phyloP scores from a whole-genome alignment of 2,888 invertebrate genomes.

The Campoplex capitator region DNA sequence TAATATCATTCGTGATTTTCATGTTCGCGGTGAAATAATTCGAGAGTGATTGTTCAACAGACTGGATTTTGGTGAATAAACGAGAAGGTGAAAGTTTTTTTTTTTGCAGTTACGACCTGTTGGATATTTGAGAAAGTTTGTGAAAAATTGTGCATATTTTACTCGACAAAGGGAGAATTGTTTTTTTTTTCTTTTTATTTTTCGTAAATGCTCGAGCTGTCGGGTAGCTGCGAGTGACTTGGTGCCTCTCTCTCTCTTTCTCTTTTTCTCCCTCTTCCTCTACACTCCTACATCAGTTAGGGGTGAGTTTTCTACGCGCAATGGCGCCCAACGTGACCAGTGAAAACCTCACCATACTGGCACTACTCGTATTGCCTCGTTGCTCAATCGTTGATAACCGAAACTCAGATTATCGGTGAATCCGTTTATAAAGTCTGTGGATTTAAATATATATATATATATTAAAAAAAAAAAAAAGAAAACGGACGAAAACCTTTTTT shows the following conservation, averaged over 20 bases:
- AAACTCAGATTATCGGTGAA: constrained; percentile 61
- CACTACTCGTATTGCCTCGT: constrained; percentile 40
- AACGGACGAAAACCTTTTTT: neutral
- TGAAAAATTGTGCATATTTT: constrained; percentile 15
- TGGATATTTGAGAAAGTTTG: constrained; percentile 18
- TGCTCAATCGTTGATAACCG: constrained; percentile 58
- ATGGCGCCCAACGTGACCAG: constrained; percentile 76
- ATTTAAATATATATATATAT: neutral
- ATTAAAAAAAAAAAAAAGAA: neutral
- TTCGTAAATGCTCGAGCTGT: constrained; percentile 8
- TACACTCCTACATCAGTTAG: constrained; percentile 36
- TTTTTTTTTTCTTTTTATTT: constrained; percentile 12
- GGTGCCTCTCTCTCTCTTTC: constrained; percentile 17
- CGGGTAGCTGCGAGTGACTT: constrained; percentile 26
- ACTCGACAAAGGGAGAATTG: neutral
- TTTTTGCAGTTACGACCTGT: neutral
- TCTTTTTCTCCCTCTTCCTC: constrained; percentile 10
- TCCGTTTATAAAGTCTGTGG: neutral
- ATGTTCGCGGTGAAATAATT: neutral
- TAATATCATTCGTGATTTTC: neutral
- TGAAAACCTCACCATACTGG: constrained; percentile 45
- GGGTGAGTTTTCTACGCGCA: constrained; percentile 71
- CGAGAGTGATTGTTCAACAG: constrained; percentile 16
- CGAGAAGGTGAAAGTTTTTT: neutral
- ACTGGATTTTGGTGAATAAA: neutral